These are phyloP conservation scores for Arge pagana DNA, from an alignment of 2,888 invertebrate species.

Conservation along the genomic window DNA sequence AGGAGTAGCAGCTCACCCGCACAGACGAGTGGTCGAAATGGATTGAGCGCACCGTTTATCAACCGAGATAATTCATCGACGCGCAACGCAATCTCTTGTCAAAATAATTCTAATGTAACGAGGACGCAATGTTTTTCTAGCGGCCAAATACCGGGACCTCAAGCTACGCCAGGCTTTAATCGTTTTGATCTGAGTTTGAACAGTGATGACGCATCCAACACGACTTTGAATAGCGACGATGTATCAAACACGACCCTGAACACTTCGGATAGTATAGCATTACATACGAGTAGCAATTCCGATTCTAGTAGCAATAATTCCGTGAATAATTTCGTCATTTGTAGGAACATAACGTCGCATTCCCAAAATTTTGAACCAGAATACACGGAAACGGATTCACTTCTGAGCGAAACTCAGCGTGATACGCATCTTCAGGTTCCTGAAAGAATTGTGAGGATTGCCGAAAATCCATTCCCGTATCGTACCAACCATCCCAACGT, in stretches of 20 bases:
- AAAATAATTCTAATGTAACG: constrained; percentile 9
- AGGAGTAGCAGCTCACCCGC: neutral
- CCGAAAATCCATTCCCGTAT: constrained; percentile 3
- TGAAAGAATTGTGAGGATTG: neutral
- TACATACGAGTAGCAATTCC: constrained; percentile 18
- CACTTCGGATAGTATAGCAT: constrained; percentile 14
- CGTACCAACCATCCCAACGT: constrained; percentile 1
- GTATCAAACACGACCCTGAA: constrained; percentile 17
- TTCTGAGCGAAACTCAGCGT: constrained; percentile 28
- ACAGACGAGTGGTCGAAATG: neutral
- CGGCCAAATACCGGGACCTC: constrained; percentile 29
- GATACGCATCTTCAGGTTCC: constrained; percentile 7
- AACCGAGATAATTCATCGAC: constrained; percentile 14
- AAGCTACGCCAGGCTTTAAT: constrained; percentile 24
- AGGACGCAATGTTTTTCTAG: constrained; percentile 22
- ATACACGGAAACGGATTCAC: constrained; percentile 36
- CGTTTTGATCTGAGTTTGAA: constrained; percentile 12
- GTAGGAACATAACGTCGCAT: constrained; percentile 18
- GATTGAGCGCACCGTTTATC: constrained; percentile 13
- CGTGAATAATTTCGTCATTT: constrained; percentile 15
- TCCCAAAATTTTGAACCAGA: constrained; percentile 32
- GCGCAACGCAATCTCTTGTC: constrained; percentile 23
- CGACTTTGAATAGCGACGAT: neutral
- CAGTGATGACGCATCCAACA: constrained; percentile 10
- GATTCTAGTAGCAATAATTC: constrained; percentile 6